A percentile compares a stretch with the other conserved stretches of the same genome.
Conservation (phyloP, 2,797 vertebrate species). For the Dermochelys coriacea region DNA sequence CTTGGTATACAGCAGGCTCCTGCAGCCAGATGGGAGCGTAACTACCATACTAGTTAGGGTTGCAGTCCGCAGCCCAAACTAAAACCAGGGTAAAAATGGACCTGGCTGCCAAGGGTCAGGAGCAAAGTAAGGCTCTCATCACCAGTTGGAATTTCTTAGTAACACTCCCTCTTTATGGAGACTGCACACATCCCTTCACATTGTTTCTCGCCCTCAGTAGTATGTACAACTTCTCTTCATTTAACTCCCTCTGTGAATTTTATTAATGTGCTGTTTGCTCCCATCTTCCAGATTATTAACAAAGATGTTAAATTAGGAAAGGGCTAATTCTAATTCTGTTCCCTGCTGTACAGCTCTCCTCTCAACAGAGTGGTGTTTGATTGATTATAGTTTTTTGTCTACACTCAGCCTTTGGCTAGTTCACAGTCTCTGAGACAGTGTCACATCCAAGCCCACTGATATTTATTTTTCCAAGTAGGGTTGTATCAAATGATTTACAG, state of each 20-base stretch:
- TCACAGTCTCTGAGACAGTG: background rate
- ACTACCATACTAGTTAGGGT: rapidly evolving
- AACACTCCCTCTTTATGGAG: background rate
- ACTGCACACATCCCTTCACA: background rate
- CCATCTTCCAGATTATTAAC: background rate
- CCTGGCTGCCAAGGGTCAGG: background rate
- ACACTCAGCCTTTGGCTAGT: background rate
- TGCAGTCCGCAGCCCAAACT: rapidly evolving
- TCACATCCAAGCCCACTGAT: rapidly evolving
- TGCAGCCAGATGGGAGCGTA: background rate
- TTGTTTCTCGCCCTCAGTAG: background rate
- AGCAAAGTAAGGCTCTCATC: too few species aligned
- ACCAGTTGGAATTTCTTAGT: background rate
- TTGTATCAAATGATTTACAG: rapidly evolving
- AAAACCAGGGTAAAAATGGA: rapidly evolving
- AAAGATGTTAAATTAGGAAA: rapidly evolving
- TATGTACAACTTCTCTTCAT: background rate
- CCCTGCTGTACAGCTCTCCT: rapidly evolving
- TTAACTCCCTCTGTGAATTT: background rate
- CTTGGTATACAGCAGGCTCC: background rate
- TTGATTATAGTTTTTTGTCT: rapidly evolving
- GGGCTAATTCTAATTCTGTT: background rate
- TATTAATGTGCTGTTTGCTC: background rate
- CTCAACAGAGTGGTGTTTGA: background rate
- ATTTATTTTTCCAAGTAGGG: rapidly evolving